Evolutionary conservation across 2,888 invertebrate species (phyloP), one percentile per base, ranked within the genome.

Genomic region (Lasioglossum oenotherae): DNA sequence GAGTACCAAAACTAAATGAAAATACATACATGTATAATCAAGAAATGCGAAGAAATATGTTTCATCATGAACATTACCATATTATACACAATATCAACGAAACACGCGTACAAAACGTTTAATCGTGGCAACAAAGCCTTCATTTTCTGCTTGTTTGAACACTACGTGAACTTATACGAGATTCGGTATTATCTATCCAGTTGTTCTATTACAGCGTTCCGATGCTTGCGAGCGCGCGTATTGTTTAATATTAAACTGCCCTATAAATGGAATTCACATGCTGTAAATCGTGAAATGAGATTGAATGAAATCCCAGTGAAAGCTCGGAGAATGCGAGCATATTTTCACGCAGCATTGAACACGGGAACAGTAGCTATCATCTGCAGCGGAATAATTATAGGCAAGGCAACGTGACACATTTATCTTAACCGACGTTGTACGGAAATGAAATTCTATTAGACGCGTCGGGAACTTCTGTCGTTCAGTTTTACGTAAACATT

Each of bases 371-470:
- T 23, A 6, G 3, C 14, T 16, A 64, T 49, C 19, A 38, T 67
- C 69, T 27, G 23, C 73, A 53, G 74, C 35, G 41, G 46, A 74
- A 53, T 35, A 57, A 23, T 27, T 27, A 71, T 49, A 53, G 46
- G 71, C 49, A n/a, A 69, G 8, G 35, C 10, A 41, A 41, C 57
- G 53, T n/a, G 19, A 44, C 23, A 35, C 6, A 16, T 46, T 74
- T 69, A 53, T 75, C 72, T 78, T 41, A 38, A 75, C 74, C 57
- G 35, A 27, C 27, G 76, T 35, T 41, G 27, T 10, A 14, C 60
- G 27, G 69, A 77, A 74, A 80, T 77, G 49, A 80, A 77, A 38
- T 73, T 46, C 23, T 35, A 73, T 64, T 31, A 57, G 57, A n/a
- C 57, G n/a, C 57, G 12, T 12, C 57, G n/a, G n/a, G 12, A n/a